phyloP scores from a whole-genome alignment of 2,113 vertebrate species.

The Hepsetus odoe region DNA sequence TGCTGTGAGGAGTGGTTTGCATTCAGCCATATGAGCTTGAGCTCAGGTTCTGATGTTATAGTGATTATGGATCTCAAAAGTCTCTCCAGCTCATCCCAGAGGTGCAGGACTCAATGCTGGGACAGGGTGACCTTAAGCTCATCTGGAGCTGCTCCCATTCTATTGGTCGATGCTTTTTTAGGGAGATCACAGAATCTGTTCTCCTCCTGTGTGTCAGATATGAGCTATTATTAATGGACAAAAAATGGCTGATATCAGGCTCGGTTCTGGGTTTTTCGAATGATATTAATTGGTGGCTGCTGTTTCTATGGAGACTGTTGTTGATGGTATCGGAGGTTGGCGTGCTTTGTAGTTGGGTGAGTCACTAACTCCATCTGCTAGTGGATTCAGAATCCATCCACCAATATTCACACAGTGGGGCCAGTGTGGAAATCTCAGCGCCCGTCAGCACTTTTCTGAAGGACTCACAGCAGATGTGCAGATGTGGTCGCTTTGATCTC shows the following conservation, averaged over 20 bases:
- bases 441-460: not conserved
- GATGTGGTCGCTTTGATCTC: not conserved
- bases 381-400: not conserved
- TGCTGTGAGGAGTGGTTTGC: not conserved
- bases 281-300: conserved; percentile 7
- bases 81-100: no score
- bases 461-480: no score
- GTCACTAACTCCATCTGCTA: conserved; percentile 19
- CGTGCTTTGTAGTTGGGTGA: conserved; percentile 29
- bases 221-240: no score
- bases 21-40: not conserved
- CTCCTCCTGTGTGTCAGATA: no score
- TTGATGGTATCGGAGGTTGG: conserved; percentile 36
- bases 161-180: no score
- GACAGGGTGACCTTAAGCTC: no score
- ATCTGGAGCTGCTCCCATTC: no score
- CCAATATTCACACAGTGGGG: conserved; percentile 1
- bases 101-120: no score
- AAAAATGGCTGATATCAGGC: not conserved
- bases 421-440: not conserved
- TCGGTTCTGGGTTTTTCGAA: not conserved
- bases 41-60: no score
- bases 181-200: no score
- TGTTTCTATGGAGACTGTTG: conserved; percentile 47
- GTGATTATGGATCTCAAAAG: no score